Conservation (phyloP, 2,797 vertebrate species). For the Numenius phaeopus region DNA sequence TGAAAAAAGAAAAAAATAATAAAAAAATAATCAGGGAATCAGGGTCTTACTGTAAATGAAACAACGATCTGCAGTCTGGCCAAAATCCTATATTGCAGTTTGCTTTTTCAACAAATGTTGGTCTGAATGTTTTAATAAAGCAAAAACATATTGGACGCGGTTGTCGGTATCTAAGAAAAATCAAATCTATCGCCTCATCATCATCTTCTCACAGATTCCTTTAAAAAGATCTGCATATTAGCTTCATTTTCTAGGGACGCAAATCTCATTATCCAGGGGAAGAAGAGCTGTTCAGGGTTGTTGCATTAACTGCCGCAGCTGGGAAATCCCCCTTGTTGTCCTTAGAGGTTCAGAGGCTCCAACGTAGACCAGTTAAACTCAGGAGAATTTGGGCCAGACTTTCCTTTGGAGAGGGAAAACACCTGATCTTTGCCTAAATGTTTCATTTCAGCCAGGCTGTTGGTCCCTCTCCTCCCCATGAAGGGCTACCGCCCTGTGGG, state of each 20-base stretch:
- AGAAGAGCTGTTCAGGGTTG: not conserved
- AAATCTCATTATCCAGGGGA: not conserved
- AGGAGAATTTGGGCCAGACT: not conserved
- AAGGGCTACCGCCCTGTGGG: accelerated
- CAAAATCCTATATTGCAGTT: not conserved
- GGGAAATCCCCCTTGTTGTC: not conserved
- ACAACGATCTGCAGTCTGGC: slow-evolving; percentile 26
- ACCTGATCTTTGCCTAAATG: not conserved
- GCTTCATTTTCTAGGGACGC: not conserved
- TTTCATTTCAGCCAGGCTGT: not conserved
- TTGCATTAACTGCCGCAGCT: not conserved
- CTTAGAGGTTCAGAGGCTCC: not conserved
- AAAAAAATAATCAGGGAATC: not conserved
- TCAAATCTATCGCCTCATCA: not conserved
- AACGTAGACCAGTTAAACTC: not conserved
- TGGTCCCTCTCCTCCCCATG: not conserved
- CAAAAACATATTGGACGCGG: not conserved
- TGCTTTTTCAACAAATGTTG: slow-evolving; percentile 28
- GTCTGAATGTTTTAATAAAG: slow-evolving; percentile 42
- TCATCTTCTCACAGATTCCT: not conserved
- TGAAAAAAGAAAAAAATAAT: not conserved
- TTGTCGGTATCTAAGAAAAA: not conserved
- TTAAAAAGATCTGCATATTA: not conserved
- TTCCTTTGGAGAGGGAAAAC: accelerated
- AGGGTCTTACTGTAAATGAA: slow-evolving; percentile 45